A percentile compares a stretch with the other conserved stretches of the same genome.
phyloP scores from a whole-genome alignment of 1,140 invertebrate species.

The Heterodera schachtii region DNA sequence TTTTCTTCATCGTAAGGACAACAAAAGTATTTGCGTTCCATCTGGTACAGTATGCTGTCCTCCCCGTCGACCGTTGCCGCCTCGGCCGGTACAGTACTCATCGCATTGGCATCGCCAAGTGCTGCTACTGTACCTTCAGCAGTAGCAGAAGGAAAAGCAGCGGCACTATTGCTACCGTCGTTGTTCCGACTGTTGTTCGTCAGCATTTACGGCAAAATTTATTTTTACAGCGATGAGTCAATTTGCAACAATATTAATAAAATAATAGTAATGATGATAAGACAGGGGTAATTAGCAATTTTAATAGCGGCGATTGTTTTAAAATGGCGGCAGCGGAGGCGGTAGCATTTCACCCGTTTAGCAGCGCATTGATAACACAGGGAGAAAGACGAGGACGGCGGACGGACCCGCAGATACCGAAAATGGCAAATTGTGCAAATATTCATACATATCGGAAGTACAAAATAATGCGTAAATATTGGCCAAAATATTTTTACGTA shows the following conservation, averaged over 20 bases:
- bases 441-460: too few relatives aligned
- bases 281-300: background rate
- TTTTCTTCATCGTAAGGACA: constrained; percentile 12
- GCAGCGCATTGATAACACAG: background rate
- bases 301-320: background rate
- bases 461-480: too few relatives aligned
- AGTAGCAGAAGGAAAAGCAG: background rate
- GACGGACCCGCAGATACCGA: background rate
- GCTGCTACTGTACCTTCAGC: background rate
- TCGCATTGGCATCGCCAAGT: background rate
- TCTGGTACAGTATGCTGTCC: constrained; percentile 19
- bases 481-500: too few relatives aligned
- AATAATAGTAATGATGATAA: background rate
- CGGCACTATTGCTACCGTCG: background rate
- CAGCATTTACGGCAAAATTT: too few relatives aligned
- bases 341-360: background rate
- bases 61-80: background rate
- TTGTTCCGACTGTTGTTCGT: too few relatives aligned
- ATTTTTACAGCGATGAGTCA: too few relatives aligned
- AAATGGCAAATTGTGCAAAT: background rate
- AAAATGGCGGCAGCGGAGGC: background rate
- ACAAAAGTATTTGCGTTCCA: constrained; percentile 24
- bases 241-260: too few relatives aligned
- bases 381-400: background rate
- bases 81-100: too few relatives aligned